Evolutionary conservation across 2,113 vertebrate species (phyloP), one percentile per base, ranked within the genome.

Genomic region (Cyprinodon variegatus): DNA sequence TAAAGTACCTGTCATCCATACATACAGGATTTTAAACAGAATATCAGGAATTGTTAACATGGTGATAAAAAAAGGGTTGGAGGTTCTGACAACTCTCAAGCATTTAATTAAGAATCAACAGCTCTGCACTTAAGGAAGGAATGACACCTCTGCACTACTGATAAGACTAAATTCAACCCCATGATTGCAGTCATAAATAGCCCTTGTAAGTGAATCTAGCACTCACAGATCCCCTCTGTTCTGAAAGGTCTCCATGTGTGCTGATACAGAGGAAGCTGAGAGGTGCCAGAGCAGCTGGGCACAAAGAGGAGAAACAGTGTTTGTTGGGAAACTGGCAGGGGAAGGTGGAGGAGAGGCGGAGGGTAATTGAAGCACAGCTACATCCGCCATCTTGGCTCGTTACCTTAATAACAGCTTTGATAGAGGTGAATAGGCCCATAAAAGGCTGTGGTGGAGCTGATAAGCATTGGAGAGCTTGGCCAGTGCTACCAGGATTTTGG

Each of bases 381-480:
- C 83, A 92, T 91, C 88, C 79, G 85, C 88, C 89, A 92, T 92
- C 78, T 90, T 92, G 89, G 92, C 91, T 83, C 43, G 61, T 86
- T 84, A 89, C 85, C 88, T 93, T 85, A 91, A 88, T 88, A 90
- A 81, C 88, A 83, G 89, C 90, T 92, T 93, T 93, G 89, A 93
- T 79, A 78, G 87, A 89, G 86, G 88, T 91, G 91, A 93, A 93
- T 90, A 77, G 88, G 84, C 82, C 79, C 79, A 85, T 89, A 76
- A 92, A 91, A 87, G 82, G 83, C 83, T 87, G 83, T 81, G 88
- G 74, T 66, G 72, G 85, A 60, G 84, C 77, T 66, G 90, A 93
- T 93, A 92, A 91, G 90, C 80, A 76, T 81, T 84, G 67, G 74
- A 61, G 87, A 67, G 80, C 61, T 91, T 92, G 91, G 91, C 91